Evolutionary conservation across 2,797 vertebrate species (phyloP), one percentile per base, ranked within the genome.

Genomic region (Fringilla coelebs): DNA sequence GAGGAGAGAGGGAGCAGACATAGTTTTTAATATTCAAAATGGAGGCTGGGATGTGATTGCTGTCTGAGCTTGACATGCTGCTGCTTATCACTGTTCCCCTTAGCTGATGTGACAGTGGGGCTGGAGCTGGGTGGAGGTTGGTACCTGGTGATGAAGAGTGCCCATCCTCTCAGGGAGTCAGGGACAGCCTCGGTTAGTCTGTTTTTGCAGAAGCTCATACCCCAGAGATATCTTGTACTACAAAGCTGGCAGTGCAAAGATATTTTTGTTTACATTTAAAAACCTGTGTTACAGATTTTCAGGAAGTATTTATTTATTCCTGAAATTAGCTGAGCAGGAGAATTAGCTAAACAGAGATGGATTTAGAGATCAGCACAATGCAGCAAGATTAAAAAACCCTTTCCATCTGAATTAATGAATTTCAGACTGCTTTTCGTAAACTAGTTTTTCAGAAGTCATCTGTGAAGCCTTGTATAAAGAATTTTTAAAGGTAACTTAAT

Each of bases 401-500:
- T 92, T 96, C 89, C 81, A 43, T 89, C 62, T 88, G 78, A 84
- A 81, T 96, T 97, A 93, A 95, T 96, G 91, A 93, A 92, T 96
- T 95, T 95, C 76, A 91, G 60, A 20, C 94, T 98, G 96, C 97
- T 97, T 96, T 97, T 97, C 96, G 96, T 95, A 97, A 98, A 98
- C 98, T 96, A 97, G 97, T 98, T 98, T 99, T 98, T 94, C 78
- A 81, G 84, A 95, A 96, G 85, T 95, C 75, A 92, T 96, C 97
- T 97, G 96, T 98, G 97, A 98, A 98, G 97, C 96, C 97, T 97
- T 96, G 68, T 97, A 96, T 96, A 98, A 98, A 98, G 97, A 98
- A 98, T 98, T 98, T 98, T 98, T 98, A 98, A 99, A 99, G 98
- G 98, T 98, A 98, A 98, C 98, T 98, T 98, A 98, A 98, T 98